Base-by-base conservation (phyloP, 1,140 invertebrate genomes). In the Micrasema minimum region DNA sequence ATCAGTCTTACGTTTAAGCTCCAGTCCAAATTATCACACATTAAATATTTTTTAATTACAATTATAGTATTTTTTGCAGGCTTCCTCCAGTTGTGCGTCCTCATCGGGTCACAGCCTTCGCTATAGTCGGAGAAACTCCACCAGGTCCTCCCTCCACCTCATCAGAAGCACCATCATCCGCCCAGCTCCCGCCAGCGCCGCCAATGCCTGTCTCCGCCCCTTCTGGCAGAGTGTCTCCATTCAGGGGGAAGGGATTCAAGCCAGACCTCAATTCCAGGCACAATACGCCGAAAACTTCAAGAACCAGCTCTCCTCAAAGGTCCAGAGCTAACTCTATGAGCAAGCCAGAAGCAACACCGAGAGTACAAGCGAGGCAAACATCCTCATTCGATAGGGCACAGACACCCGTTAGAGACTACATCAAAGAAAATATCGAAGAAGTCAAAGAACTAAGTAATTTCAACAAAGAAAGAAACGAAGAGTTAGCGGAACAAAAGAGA, bases 351-450 rank as follows among this genome's bases (percentile, higher is more conserved):
- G 57, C 46, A 23, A 64, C 20, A 11, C 38, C 59, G 12, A 64
- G 45, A 76, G 78, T 80, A 77, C 77, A 81, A 77, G 81, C 81
- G 0, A 79, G 76, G 59, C 82, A 82, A 7, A 72, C 80, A 48
- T 77, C 80, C 2, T 78, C 76, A 65, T 77, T 81, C 22, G 82
- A 84, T 74, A 83, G 80, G 37, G 80, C 83, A 78, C 80, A 82
- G 3, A 77, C 77, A 57, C 76, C 79, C 11, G 79, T 79, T 0
- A 79, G 82, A 72, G 81, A 85, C 55, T 85, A 83, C 59, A 76
- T 85, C 2, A 83, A 82, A 78, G 80, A 83, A 77, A 85, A 85
- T 57, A 85, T 83, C 57, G 80, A 83, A 77, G 83, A 83, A 79
- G 75, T 85, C 2, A 81, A 82, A 78, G 83, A 83, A 76, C 31